phyloP scores from a whole-genome alignment of 2,797 vertebrate genomes.

The Tokudaia tokunoshimensis region DNA sequence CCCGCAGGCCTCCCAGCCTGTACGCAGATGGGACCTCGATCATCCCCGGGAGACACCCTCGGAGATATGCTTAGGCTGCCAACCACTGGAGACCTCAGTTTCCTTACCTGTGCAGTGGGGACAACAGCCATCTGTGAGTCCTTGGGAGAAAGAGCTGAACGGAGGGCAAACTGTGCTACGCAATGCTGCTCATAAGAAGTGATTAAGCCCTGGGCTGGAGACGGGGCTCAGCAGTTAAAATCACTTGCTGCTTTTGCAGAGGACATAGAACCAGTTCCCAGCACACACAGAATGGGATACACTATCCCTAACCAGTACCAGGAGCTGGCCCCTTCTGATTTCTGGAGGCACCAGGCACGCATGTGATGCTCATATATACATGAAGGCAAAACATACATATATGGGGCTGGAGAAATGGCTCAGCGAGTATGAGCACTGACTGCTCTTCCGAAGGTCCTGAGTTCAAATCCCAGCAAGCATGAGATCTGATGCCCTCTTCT shows the following conservation, averaged over 20 bases:
- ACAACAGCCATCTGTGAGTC: background rate
- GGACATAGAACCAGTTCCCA: background rate
- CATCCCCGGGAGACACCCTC: background rate
- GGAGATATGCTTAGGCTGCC: fast-evolving
- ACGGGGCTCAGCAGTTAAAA: background rate
- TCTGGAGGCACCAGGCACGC: background rate
- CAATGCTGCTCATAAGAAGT: background rate
- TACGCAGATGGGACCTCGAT: background rate
- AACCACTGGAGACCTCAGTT: background rate
- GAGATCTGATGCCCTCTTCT: no score
- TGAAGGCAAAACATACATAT: background rate
- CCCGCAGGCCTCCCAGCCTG: background rate
- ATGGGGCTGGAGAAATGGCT: no score
- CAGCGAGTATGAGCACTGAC: no score
- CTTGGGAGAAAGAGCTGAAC: background rate
- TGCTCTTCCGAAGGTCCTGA: no score
- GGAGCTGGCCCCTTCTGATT: background rate
- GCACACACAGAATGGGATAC: background rate
- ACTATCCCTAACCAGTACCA: background rate
- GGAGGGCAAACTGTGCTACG: background rate
- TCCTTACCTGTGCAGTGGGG: background rate
- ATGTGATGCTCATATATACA: background rate
- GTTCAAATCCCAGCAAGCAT: no score
- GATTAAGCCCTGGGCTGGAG: background rate
- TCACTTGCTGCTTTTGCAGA: background rate